Evolutionary conservation across 2,888 invertebrate species (phyloP).

Genomic region (Elmis aenea): DNA sequence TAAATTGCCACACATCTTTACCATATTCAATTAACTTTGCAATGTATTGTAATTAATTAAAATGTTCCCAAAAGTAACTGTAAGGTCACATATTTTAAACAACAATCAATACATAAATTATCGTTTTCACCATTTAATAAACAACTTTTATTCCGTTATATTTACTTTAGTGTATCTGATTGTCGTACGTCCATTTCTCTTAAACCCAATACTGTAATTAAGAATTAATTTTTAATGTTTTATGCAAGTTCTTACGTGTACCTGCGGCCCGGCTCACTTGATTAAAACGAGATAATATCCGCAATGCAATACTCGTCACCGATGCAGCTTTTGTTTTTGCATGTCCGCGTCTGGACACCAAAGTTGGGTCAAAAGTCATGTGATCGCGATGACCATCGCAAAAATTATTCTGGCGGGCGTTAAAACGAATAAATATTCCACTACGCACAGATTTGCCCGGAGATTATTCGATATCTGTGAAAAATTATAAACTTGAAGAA

Average conservation of each 20-base stretch:
- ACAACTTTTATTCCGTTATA: too few species aligned
- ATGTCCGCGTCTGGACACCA: not conserved
- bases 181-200: slow-evolving; percentile 2
- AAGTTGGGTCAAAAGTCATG: slow-evolving; percentile 21
- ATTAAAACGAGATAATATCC: slow-evolving; percentile 1
- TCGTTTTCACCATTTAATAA: too few species aligned
- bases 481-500: too few species aligned
- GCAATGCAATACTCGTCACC: slow-evolving; percentile 1
- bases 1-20: too few species aligned
- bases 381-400: slow-evolving; percentile 25
- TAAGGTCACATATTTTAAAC: too few species aligned
- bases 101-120: too few species aligned
- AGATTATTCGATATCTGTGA: slow-evolving; percentile 16
- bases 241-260: not conserved
- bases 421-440: slow-evolving; percentile 14
- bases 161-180: too few species aligned
- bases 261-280: slow-evolving; percentile 4
- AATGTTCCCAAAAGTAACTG: too few species aligned
- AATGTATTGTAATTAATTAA: too few species aligned
- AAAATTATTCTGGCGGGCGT: slow-evolving; percentile 18
- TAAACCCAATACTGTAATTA: slow-evolving; percentile 5
- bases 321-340: slow-evolving; percentile 2
- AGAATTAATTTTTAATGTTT: slow-evolving; percentile 7
- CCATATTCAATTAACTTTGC: too few species aligned
- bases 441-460: slow-evolving; percentile 14